Percentiles rank a stretch among this genome's conserved stretches.
phyloP scores from a whole-genome alignment of 2,888 invertebrate genomes.

The Trissolcus brochymenae region DNA sequence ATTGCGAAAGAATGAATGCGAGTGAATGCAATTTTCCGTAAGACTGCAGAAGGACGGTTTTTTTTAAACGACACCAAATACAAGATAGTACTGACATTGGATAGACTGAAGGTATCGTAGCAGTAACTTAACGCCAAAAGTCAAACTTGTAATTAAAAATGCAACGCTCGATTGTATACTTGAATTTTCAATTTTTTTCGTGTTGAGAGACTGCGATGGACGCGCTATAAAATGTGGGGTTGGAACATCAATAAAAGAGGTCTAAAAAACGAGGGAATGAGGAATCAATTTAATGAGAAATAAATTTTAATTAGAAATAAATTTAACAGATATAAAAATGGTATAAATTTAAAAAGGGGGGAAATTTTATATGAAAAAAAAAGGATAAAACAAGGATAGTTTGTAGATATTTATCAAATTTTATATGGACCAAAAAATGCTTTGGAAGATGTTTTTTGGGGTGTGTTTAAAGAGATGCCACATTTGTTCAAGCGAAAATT shows the following conservation, averaged over 20 bases:
- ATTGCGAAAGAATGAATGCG: background rate
- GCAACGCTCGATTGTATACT: conserved; percentile 41
- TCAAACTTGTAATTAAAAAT: conserved; percentile 63
- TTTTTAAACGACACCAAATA: conserved; percentile 77
- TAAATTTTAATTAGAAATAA: no score
- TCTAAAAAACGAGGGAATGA: no score
- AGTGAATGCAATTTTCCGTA: conserved; percentile 68
- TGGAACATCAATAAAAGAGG: no score
- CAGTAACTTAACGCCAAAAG: conserved; percentile 75
- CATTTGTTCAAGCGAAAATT: no score
- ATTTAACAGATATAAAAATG: no score
- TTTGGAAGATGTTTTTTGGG: no score
- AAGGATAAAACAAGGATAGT: no score
- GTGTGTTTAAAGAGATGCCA: background rate
- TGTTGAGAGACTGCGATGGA: conserved; percentile 38
- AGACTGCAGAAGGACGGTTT: conserved; percentile 75
- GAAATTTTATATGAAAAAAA: no score
- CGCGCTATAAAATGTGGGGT: conserved; percentile 2
- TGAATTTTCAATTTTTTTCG: conserved; percentile 32
- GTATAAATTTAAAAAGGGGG: no score
- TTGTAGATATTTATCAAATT: no score
- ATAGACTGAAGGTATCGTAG: conserved; percentile 77
- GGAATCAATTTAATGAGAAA: no score
- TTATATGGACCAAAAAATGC: no score
- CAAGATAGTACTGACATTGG: conserved; percentile 77